Conservation (phyloP, 2,888 invertebrate genomes). For the Drosophila robusta region DNA sequence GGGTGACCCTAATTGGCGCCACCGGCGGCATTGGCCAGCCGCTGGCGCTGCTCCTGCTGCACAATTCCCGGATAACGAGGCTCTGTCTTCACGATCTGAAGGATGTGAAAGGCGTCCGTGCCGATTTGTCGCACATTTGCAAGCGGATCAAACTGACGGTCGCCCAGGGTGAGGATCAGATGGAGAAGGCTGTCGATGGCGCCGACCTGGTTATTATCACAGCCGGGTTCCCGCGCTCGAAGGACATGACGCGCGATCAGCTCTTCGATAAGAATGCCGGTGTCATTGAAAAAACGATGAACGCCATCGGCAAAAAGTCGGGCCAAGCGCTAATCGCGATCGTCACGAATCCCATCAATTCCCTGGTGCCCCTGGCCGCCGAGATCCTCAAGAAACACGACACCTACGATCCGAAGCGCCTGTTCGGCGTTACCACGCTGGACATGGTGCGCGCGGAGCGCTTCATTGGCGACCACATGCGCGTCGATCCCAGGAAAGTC, state of each 20-base stretch:
- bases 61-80: conserved; percentile 92
- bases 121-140: conserved; percentile 97
- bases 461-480: conserved; percentile 95
- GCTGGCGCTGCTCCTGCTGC: conserved; percentile 94
- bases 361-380: conserved; percentile 97
- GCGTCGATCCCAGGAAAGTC: conserved; percentile 91
- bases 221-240: conserved; percentile 94
- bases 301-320: conserved; percentile 90
- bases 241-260: conserved; percentile 98
- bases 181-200: conserved; percentile 90
- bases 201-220: conserved; percentile 95
- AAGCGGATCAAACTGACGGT: conserved; percentile 87
- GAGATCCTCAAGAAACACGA: conserved; percentile 91
- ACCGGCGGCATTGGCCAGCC: conserved; percentile 99
- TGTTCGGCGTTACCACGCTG: conserved; percentile 97
- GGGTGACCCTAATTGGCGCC: conserved; percentile 93
- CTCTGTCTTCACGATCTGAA: conserved; percentile 96
- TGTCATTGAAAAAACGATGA: conserved; percentile 93
- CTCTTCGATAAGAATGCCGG: conserved; percentile 98
- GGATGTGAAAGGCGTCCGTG: conserved; percentile 96
- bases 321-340: conserved; percentile 96
- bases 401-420: conserved; percentile 93
- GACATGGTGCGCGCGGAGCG: conserved; percentile 96
- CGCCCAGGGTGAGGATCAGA: conserved; percentile 91
- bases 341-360: conserved; percentile 98